A percentile compares a stretch with the other conserved stretches of the same genome.
These are phyloP conservation scores for Mesocricetus auratus DNA, from an alignment of 2,113 vertebrate genomes.

Conservation along the genomic window DNA sequence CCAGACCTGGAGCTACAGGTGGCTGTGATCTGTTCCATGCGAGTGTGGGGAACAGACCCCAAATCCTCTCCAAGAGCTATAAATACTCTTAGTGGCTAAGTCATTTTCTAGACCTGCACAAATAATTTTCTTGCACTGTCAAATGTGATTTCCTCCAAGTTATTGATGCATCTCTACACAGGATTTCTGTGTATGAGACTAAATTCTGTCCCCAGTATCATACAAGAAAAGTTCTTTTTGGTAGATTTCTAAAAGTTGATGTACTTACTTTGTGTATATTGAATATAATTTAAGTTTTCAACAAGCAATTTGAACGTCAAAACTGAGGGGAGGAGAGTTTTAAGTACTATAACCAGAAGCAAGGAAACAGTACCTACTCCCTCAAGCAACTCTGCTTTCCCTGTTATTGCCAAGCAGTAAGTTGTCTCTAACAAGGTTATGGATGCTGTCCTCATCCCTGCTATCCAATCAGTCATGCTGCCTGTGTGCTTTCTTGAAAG, in stretches of 20 bases:
- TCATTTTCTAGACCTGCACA: background rate
- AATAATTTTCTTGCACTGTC: background rate
- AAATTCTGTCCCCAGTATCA: background rate
- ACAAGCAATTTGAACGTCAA: background rate
- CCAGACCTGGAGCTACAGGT: background rate
- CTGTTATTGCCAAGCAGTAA: background rate
- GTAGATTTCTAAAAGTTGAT: background rate
- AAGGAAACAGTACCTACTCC: background rate
- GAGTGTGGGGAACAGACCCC: background rate
- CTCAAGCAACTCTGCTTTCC: no score
- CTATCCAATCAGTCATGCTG: background rate
- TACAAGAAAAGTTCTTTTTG: background rate
- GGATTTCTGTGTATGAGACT: background rate
- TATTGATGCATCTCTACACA: background rate
- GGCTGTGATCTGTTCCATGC: no score
- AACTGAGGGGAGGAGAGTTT: background rate
- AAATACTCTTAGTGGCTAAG: background rate
- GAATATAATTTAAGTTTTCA: slow-evolving; percentile 43
- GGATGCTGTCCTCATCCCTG: background rate
- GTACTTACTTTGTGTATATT: background rate
- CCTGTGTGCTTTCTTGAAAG: background rate
- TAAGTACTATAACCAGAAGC: slow-evolving; percentile 4
- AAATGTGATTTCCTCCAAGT: background rate
- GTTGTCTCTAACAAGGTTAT: background rate
- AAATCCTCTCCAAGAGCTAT: background rate